phyloP scores from a whole-genome alignment of 1,140 invertebrate species.

The Ceratosolen fusciceps region DNA sequence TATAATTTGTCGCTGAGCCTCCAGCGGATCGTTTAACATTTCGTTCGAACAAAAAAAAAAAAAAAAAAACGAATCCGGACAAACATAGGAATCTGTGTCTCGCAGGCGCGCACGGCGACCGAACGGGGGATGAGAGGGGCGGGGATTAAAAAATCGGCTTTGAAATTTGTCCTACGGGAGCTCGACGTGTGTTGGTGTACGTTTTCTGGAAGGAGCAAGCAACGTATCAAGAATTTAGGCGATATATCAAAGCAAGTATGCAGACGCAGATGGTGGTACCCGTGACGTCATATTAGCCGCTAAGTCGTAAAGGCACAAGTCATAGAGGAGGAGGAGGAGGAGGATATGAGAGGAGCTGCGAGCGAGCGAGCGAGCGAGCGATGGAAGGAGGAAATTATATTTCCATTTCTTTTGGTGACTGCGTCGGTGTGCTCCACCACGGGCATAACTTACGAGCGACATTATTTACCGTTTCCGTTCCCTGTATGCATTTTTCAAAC shows the following conservation, averaged over 20 bases:
- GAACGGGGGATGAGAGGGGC: slow-evolving; percentile 16
- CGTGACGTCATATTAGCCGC: slow-evolving; percentile 12
- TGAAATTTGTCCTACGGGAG: slow-evolving; percentile 2
- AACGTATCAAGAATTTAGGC: slow-evolving; percentile 13
- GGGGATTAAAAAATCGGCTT: slow-evolving; percentile 23
- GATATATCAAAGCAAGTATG: slow-evolving; percentile 21
- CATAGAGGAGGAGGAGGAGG: not conserved
- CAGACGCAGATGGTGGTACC: slow-evolving; percentile 19
- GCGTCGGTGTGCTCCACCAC: slow-evolving; percentile 2
- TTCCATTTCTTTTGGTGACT: not conserved
- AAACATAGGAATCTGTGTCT: slow-evolving; percentile 1
- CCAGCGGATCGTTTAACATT: not conserved
- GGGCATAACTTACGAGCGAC: not conserved
- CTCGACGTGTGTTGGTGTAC: not conserved
- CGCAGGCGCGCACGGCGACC: not conserved
- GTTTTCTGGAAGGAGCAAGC: not conserved
- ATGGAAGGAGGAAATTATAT: not conserved
- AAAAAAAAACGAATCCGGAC: not conserved
- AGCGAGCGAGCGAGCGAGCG: not conserved
- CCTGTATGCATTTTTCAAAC: slow-evolving; percentile 11
- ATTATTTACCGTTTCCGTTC: slow-evolving; percentile 28
- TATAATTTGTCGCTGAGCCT: not conserved
- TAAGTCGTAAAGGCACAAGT: not conserved
- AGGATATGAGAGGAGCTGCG: not conserved
- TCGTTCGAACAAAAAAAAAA: not conserved